Evolutionary conservation across 1,140 invertebrate species (phyloP), one percentile per base, ranked within the genome.

Genomic region (Ptiloglossa arizonensis): DNA sequence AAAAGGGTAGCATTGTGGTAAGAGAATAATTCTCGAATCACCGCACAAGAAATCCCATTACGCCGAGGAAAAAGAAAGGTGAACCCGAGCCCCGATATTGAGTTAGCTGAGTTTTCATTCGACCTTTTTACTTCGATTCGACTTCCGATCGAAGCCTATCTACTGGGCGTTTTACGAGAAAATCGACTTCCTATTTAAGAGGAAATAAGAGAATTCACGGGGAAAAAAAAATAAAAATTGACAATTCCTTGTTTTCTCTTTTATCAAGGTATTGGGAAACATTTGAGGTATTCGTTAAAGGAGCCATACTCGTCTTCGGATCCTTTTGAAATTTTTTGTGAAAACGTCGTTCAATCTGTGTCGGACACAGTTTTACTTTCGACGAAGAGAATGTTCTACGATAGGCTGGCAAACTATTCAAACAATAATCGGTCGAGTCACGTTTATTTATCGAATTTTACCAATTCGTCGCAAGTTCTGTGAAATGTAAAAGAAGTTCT

Each of bases 51-150:
- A 91, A 91, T 91, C 88, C 82, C 80, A 90, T 91, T 90, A 91
- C 79, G 80, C 60, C 79, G 86, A 77, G 82, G 81, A 84, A 89
- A 88, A 89, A 89, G 87, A 88, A 87, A 89, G 81, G 79, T 87
- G 85, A 84, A 84, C 84, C 83, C 73, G 85, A 88, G 87, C 70
- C 86, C 79, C 80, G 85, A 91, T 91, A 91, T 91, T 90, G 85
- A 90, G 88, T 91, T 91, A 90, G 87, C 86, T 85, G 87, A 91
- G 89, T 92, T 91, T 90, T 91, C 89, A 90, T 90, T 91, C 86
- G 86, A 89, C 87, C 87, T 89, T 90, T 88, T 87, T 88, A 87
- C 86, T 89, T 89, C 85, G 82, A 88, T 90, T 90, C 85, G 80
- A 89, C 88, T 90, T 88, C 80, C 87, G 86, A 89, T 89, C 87